phyloP scores from a whole-genome alignment of 2,113 vertebrate species.

The Stigmatopora argus region DNA sequence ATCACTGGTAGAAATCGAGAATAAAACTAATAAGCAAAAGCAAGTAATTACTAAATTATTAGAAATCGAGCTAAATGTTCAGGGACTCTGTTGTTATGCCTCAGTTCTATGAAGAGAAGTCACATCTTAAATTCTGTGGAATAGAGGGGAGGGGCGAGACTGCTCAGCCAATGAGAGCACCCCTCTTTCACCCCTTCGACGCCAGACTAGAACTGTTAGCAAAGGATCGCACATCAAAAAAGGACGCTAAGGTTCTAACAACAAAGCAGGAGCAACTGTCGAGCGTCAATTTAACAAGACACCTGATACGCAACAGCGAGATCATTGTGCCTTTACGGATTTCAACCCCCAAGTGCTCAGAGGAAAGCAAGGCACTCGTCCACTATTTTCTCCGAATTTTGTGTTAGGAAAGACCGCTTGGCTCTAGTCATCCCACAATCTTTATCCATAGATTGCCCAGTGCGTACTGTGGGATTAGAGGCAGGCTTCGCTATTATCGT shows the following conservation, averaged over 20 bases:
- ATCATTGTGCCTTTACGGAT: conserved; percentile 2
- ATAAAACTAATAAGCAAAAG: not conserved
- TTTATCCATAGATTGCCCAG: conserved; percentile 73
- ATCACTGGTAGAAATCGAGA: conserved; percentile 4
- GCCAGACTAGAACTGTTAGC: conserved; percentile 12
- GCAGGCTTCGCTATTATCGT: conserved; percentile 37
- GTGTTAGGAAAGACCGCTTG: conserved; percentile 32
- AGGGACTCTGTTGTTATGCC: not conserved
- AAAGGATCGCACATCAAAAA: conserved; percentile 29
- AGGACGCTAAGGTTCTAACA: not conserved
- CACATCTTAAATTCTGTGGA: not conserved
- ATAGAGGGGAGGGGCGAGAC: conserved; percentile 11
- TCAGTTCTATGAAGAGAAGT: not conserved
- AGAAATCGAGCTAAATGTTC: not conserved
- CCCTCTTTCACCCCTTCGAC: conserved; percentile 54
- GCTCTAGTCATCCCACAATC: conserved; percentile 61
- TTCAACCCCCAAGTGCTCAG: conserved; percentile 26
- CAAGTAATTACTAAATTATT: not conserved
- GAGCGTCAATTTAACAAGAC: not conserved
- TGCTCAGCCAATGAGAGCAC: conserved; percentile 16
- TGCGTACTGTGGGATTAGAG: conserved; percentile 26
- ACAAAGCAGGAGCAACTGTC: conserved; percentile 7
- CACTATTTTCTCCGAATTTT: conserved; percentile 58
- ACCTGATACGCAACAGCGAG: not conserved
- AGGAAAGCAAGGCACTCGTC: conserved; percentile 48